Conservation (phyloP, 2,797 vertebrate genomes). For the Apodemus agrarius region DNA sequence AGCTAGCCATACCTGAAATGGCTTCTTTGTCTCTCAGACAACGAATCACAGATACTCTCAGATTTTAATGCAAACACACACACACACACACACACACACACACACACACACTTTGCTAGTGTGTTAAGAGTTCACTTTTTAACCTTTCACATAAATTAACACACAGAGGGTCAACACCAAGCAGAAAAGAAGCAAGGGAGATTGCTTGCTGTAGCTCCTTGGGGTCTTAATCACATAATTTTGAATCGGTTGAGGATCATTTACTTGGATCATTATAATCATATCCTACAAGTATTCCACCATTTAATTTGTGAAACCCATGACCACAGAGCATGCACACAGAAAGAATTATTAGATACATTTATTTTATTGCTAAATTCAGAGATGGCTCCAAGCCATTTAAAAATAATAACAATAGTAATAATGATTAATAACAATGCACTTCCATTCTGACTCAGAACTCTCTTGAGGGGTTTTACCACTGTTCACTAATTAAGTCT, state of each 20-base stretch:
- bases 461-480: conserved; percentile 67
- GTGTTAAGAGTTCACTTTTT: not conserved
- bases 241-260: conserved; percentile 85
- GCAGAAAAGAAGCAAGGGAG: conserved; percentile 65
- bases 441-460: conserved; percentile 71
- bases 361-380: conserved; percentile 83
- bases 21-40: not conserved
- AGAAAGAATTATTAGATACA: conserved; percentile 81
- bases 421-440: conserved; percentile 79
- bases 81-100: not conserved
- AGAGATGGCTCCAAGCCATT: conserved; percentile 70
- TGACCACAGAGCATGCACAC: conserved; percentile 80
- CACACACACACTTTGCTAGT: not conserved
- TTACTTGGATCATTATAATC: conserved; percentile 85
- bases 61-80: conserved; percentile 34
- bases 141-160: conserved; percentile 63
- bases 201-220: conserved; percentile 65
- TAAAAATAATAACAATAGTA: conserved; percentile 81
- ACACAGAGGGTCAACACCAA: conserved; percentile 54
- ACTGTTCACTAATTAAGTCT: conserved; percentile 76
- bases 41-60: not conserved
- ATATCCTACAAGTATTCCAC: conserved; percentile 81
- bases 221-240: conserved; percentile 79
- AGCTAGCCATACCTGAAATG: conserved; percentile 46
- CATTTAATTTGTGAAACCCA: conserved; percentile 85